Conservation (phyloP, 2,888 invertebrate species). For the Zelleria hepariella region DNA sequence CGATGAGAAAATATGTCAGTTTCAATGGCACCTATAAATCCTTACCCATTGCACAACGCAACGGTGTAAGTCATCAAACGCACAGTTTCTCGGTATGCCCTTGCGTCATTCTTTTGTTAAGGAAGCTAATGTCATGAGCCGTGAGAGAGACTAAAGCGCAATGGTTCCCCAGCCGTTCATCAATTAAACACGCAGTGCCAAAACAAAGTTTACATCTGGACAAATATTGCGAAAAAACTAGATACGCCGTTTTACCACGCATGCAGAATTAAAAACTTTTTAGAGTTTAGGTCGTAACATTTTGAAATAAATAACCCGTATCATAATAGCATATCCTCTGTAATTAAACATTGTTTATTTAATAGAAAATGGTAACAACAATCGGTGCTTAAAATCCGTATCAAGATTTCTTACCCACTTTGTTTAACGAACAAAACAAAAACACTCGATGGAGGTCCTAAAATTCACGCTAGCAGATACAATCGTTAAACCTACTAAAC, state of each 20-base stretch:
- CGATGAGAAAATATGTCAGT: background rate
- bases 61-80: background rate
- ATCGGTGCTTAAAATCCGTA: background rate
- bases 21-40: background rate
- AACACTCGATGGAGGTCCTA: background rate
- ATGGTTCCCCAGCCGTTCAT: no score
- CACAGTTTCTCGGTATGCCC: slow-evolving; percentile 25
- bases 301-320: background rate
- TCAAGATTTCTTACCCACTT: background rate
- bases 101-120: slow-evolving; percentile 26
- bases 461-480: slow-evolving; percentile 4
- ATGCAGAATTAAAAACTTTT: background rate
- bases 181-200: no score
- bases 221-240: no score
- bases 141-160: slow-evolving; percentile 4
- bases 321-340: background rate
- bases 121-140: slow-evolving; percentile 14
- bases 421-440: background rate
- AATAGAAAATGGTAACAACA: background rate
- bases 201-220: no score
- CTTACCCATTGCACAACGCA: background rate
- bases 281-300: background rate
- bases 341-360: background rate
- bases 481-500: slow-evolving; percentile 16
- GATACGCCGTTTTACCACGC: background rate